Evolutionary conservation across 1,140 invertebrate genomes (phyloP).

Genomic region (Calycopis cecrops): DNA sequence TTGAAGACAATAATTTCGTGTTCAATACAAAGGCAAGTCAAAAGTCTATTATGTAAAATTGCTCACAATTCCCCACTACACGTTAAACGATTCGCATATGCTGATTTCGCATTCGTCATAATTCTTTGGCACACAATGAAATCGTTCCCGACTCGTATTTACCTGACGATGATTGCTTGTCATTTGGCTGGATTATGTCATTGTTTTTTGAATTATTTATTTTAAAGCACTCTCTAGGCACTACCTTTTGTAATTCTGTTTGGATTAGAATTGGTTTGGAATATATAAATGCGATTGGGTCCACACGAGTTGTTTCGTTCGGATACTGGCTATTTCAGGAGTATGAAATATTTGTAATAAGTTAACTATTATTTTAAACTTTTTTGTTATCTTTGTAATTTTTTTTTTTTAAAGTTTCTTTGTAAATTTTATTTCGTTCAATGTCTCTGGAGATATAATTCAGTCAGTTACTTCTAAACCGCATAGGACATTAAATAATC

Average conservation of each 20-base stretch:
- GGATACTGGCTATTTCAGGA: too few relatives aligned
- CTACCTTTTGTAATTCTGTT: too few relatives aligned
- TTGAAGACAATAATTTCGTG: not conserved
- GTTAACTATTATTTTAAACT: too few relatives aligned
- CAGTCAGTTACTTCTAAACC: too few relatives aligned
- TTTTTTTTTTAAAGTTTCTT: too few relatives aligned
- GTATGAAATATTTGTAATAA: too few relatives aligned
- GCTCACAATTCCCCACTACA: constrained; percentile 62
- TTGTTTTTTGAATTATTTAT: constrained; percentile 5
- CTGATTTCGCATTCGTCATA: constrained; percentile 68
- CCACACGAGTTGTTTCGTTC: too few relatives aligned
- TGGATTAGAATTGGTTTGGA: constrained; percentile 1
- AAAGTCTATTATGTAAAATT: constrained; percentile 64
- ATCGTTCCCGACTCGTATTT: constrained; percentile 37
- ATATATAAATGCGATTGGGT: constrained; percentile 12
- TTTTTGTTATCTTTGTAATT: too few relatives aligned
- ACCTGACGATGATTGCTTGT: constrained; percentile 9
- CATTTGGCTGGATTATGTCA: constrained; percentile 11
- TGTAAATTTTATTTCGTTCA: too few relatives aligned
- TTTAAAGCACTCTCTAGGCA: not conserved
- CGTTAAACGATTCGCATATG: constrained; percentile 68
- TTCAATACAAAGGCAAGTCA: constrained; percentile 35
- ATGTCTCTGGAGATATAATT: too few relatives aligned
- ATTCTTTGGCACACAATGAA: constrained; percentile 69
- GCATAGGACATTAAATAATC: too few relatives aligned